phyloP scores from a whole-genome alignment of 2,888 invertebrate genomes.

The Heliconius sara region DNA sequence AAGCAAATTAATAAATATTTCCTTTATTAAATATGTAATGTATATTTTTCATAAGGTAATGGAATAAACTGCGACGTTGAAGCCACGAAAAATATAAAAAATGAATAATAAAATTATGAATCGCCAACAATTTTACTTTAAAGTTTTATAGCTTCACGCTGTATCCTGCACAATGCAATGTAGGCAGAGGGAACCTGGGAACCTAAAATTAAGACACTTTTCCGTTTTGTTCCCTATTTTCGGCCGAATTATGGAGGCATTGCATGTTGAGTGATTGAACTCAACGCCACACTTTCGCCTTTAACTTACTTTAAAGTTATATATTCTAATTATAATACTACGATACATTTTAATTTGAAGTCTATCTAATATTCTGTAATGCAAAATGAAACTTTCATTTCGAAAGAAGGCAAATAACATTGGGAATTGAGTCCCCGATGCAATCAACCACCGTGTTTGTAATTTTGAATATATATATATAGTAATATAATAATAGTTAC shows the following conservation, averaged over 20 bases:
- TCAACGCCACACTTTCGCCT: no score
- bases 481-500: constrained; percentile 23
- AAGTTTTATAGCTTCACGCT: no score
- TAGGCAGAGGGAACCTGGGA: no score
- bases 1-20: no score
- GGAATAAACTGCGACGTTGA: background rate
- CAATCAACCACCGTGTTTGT: constrained; percentile 42
- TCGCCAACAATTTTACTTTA: no score
- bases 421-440: constrained; percentile 46
- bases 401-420: constrained; percentile 43
- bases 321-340: background rate
- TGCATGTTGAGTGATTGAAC: no score
- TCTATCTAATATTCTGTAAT: constrained; percentile 39
- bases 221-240: no score
- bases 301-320: background rate
- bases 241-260: no score
- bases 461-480: constrained; percentile 39
- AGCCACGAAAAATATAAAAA: background rate
- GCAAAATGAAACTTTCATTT: constrained; percentile 29
- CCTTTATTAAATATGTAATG: no score
- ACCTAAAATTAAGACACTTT: no score
- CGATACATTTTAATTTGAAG: constrained; percentile 13
- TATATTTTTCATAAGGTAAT: background rate
- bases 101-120: background rate
- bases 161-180: no score